Conservation (phyloP, 2,888 invertebrate species). For the Amblyjoppa proteus region DNA sequence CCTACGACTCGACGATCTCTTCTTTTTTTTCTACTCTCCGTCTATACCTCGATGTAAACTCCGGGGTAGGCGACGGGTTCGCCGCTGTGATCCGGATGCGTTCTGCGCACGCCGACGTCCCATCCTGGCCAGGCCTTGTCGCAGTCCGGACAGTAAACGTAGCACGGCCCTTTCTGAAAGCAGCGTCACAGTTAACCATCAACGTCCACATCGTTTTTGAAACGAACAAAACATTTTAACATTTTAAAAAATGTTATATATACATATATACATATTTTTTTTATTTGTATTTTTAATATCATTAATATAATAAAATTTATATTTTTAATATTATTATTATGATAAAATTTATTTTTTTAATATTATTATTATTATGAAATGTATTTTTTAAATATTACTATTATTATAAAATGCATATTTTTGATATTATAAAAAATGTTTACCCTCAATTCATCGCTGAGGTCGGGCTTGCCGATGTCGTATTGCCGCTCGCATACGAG, state of each 20-base stretch:
- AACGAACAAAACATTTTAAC: constrained; percentile 7
- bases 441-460: constrained; percentile 82
- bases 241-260: background rate
- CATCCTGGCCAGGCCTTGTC: constrained; percentile 92
- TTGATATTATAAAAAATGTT: constrained; percentile 28
- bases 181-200: background rate
- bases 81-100: constrained; percentile 90
- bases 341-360: no score
- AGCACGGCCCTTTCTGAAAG: constrained; percentile 87
- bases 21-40: background rate
- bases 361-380: no score
- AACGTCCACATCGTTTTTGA: background rate
- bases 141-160: constrained; percentile 92
- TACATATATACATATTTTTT: no score
- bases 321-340: no score
- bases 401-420: no score
- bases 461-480: constrained; percentile 85
- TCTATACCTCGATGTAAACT: constrained; percentile 86
- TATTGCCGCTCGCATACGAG: constrained; percentile 92
- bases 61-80: constrained; percentile 89
- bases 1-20: background rate
- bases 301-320: no score
- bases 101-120: constrained; percentile 87
- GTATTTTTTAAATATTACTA: no score
- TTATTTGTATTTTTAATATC: no score